Conservation (phyloP, 1,140 invertebrate genomes). For the Dicyema japonicum region DNA sequence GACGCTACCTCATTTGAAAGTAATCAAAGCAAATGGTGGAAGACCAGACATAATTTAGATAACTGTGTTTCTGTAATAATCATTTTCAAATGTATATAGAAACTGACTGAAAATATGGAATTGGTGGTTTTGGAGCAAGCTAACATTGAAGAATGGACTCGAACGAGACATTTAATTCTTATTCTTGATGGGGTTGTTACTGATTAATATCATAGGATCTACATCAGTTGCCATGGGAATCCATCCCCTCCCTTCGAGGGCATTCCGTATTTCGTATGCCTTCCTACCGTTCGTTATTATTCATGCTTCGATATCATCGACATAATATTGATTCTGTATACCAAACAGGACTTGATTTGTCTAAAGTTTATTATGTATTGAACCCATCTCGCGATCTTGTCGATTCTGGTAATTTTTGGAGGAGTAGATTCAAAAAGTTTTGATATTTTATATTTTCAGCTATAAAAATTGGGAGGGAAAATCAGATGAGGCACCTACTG, state of each 20-base stretch:
- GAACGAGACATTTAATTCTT: too few relatives aligned
- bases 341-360: conserved; percentile 23
- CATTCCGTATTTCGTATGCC: conserved; percentile 35
- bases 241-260: conserved; percentile 26
- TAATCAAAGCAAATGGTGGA: too few relatives aligned
- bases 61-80: too few relatives aligned
- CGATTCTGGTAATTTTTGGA: conserved; percentile 32
- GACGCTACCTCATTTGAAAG: too few relatives aligned
- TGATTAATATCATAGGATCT: too few relatives aligned
- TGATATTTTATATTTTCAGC: conserved; percentile 18
- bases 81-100: too few relatives aligned
- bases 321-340: conserved; percentile 16
- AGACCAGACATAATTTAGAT: too few relatives aligned
- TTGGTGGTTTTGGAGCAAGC: too few relatives aligned
- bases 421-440: conserved; percentile 11
- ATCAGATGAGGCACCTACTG: conserved; percentile 24
- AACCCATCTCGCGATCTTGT: conserved; percentile 34
- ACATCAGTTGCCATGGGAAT: conserved; percentile 39
- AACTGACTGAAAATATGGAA: too few relatives aligned
- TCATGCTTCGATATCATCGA: conserved; percentile 22
- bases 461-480: conserved; percentile 32
- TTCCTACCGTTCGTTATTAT: conserved; percentile 32
- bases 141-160: too few relatives aligned
- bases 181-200: too few relatives aligned
- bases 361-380: conserved; percentile 27